phyloP scores from a whole-genome alignment of 1,140 invertebrate genomes.

The Panagrolaimus sp. region DNA sequence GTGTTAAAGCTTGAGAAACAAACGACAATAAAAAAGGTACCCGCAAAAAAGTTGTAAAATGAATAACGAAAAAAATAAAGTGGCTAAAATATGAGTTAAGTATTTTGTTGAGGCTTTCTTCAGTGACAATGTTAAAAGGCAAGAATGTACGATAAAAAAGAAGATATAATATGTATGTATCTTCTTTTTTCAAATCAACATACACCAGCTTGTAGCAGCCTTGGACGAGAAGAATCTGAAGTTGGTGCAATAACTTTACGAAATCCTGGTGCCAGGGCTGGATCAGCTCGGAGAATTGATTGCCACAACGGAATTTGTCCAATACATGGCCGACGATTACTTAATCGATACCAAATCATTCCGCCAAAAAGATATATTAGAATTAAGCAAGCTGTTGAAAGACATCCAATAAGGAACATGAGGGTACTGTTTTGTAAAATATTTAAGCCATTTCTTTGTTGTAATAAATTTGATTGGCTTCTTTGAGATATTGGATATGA shows the following conservation, averaged over 20 bases:
- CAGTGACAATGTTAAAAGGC: too few relatives aligned
- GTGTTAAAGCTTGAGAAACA: too few relatives aligned
- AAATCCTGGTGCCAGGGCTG: conserved; percentile 23
- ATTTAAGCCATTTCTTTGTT: neutral
- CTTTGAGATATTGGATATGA: neutral
- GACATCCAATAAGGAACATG: conserved; percentile 26
- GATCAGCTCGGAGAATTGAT: conserved; percentile 27
- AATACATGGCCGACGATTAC: conserved; percentile 1
- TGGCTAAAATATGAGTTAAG: too few relatives aligned
- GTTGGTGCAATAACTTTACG: conserved; percentile 22
- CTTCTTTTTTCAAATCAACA: too few relatives aligned
- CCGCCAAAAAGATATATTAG: conserved; percentile 22
- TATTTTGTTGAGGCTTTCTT: too few relatives aligned
- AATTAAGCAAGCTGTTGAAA: conserved; percentile 22
- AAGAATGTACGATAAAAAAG: too few relatives aligned
- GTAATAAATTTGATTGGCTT: neutral
- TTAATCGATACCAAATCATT: conserved; percentile 18
- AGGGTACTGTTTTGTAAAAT: neutral
- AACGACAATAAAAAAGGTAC: too few relatives aligned
- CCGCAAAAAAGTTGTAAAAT: too few relatives aligned
- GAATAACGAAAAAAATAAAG: too few relatives aligned
- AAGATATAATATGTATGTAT: too few relatives aligned
- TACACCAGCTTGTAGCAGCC: neutral
- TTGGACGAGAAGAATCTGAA: conserved; percentile 10
- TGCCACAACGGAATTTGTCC: neutral